Conservation (phyloP, 1,140 invertebrate species). For the Cephus cinctus region DNA sequence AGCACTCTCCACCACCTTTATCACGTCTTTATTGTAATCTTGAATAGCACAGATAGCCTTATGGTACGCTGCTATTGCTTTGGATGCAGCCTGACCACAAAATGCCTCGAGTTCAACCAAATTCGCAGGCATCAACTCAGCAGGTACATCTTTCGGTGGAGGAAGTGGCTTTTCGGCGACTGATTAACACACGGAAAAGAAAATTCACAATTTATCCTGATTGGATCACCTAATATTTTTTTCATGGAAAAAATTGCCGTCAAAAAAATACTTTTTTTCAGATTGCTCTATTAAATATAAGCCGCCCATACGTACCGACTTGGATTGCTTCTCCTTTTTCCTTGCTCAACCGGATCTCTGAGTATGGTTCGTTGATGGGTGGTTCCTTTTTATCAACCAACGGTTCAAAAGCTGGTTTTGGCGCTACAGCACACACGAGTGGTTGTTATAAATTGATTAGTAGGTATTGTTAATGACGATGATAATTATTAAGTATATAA, state of each 20-base stretch:
- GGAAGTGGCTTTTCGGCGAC: conserved; percentile 22
- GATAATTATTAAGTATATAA: neutral
- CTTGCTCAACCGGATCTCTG: conserved; percentile 47
- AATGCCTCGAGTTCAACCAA: conserved; percentile 60
- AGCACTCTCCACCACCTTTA: conserved; percentile 60
- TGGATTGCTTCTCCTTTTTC: conserved; percentile 40
- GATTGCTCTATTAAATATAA: neutral
- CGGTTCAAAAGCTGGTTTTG: conserved; percentile 46
- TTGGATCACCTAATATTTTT: conserved; percentile 1
- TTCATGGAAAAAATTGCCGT: too few relatives aligned
- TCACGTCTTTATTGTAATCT: conserved; percentile 63
- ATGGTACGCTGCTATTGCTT: conserved; percentile 60
- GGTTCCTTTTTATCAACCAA: conserved; percentile 34
- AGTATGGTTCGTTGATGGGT: conserved; percentile 31
- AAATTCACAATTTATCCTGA: neutral
- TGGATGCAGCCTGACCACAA: conserved; percentile 55
- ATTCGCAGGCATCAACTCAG: conserved; percentile 42
- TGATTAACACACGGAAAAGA: conserved; percentile 1
- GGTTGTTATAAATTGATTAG: neutral
- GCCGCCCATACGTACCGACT: conserved; percentile 37
- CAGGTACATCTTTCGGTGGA: conserved; percentile 18
- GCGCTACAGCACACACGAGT: conserved; percentile 35
- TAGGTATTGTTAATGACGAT: neutral
- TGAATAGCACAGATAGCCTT: conserved; percentile 57
- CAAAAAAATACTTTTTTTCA: neutral